phyloP scores from a whole-genome alignment of 2,113 vertebrate species.

The Neofelis nebulosa region DNA sequence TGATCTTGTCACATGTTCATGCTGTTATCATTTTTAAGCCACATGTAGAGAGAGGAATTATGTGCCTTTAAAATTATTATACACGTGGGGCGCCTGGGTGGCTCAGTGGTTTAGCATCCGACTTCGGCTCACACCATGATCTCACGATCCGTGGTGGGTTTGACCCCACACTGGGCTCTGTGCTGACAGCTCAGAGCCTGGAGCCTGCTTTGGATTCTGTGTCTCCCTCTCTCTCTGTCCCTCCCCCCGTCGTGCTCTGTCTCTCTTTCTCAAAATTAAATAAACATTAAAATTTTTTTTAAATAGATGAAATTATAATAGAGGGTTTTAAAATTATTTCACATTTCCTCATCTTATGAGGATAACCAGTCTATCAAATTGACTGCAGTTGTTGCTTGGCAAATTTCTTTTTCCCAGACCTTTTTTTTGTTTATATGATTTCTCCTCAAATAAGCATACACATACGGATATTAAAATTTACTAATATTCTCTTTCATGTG shows the following conservation, averaged over 20 bases:
- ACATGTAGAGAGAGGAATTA: not conserved
- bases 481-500: not conserved
- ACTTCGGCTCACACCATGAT: no score
- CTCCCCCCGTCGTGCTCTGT: no score
- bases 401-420: not conserved
- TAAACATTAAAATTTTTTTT: no score
- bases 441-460: not conserved
- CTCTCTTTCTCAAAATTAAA: no score
- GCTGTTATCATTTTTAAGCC: conserved; percentile 10
- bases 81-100: not conserved
- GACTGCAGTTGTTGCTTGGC: not conserved
- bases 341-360: conserved; percentile 26
- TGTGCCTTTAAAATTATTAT: not conserved
- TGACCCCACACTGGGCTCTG: no score
- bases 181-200: no score
- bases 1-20: not conserved
- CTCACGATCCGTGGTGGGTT: no score
- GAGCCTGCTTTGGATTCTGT: no score
- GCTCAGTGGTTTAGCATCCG: no score
- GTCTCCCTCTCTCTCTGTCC: no score
- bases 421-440: not conserved
- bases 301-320: not conserved
- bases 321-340: conserved; percentile 28
- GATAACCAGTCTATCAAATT: not conserved
- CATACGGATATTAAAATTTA: not conserved